phyloP scores from a whole-genome alignment of 2,113 vertebrate species.

The Tachysurus fulvidraco region DNA sequence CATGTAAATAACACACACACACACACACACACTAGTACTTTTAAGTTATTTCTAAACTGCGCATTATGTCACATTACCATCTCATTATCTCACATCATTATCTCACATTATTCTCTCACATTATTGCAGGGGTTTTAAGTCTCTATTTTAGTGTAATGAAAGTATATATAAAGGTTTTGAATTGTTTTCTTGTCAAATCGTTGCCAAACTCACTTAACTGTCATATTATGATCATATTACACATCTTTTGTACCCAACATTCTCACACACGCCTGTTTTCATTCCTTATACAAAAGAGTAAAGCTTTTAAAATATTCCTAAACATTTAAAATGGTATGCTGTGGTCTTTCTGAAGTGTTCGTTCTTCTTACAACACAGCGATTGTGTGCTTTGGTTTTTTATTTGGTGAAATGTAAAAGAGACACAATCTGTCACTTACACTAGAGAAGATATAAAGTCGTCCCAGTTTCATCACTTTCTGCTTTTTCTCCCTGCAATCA shows the following conservation, averaged over 20 bases:
- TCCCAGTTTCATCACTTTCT: too few relatives aligned
- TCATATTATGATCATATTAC: background rate
- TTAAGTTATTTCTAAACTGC: background rate
- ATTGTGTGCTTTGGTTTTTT: too few relatives aligned
- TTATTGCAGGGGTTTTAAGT: background rate
- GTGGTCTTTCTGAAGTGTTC: too few relatives aligned
- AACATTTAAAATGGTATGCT: too few relatives aligned
- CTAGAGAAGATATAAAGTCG: too few relatives aligned
- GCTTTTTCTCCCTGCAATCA: too few relatives aligned
- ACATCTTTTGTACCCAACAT: background rate
- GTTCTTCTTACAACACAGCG: background rate
- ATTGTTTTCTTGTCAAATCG: background rate
- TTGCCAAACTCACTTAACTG: background rate
- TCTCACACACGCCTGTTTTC: background rate
- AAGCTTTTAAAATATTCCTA: too few relatives aligned
- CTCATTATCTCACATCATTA: too few relatives aligned
- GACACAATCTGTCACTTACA: too few relatives aligned
- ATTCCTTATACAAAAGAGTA: background rate
- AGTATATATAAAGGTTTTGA: background rate
- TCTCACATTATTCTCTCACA: background rate
- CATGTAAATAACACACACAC: background rate
- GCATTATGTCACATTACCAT: background rate
- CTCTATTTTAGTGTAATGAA: background rate
- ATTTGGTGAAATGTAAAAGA: too few relatives aligned
- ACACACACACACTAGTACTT: background rate